Percentiles rank a stretch among this genome's conserved stretches.
Evolutionary conservation across 92 coral and sea anemone genomes (phyloP).

Genomic region (Porites evermanni): DNA sequence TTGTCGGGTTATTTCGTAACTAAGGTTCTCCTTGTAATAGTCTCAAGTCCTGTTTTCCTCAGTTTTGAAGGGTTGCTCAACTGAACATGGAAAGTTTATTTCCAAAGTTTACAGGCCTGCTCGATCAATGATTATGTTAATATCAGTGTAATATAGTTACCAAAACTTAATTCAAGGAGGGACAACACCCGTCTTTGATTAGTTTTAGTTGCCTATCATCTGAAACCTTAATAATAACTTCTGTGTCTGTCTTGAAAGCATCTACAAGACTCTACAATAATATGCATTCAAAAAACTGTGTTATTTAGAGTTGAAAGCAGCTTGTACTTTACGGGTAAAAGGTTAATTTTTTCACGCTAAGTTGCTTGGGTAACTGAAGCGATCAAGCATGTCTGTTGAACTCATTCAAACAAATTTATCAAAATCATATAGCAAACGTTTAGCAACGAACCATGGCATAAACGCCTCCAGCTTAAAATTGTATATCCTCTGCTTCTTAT

Average conservation of each 20-base stretch:
- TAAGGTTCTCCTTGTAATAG: no score
- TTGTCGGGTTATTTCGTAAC: no score
- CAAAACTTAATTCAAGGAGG: not conserved
- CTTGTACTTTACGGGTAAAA: conserved; percentile 34
- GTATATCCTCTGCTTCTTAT: no score
- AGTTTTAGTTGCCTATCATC: not conserved
- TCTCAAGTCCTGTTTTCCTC: no score
- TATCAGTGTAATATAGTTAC: no score
- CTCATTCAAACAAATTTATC: not conserved
- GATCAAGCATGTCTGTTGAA: conserved; percentile 28
- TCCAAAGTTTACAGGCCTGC: no score
- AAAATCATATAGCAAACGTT: not conserved
- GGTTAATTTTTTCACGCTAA: conserved; percentile 31
- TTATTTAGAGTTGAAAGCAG: conserved; percentile 31
- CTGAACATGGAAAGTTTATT: no score
- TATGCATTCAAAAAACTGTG: conserved; percentile 27
- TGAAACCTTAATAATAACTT: conserved; percentile 11
- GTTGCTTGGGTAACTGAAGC: conserved; percentile 21
- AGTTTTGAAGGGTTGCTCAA: no score
- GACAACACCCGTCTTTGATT: conserved; percentile 1
- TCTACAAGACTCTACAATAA: conserved; percentile 12
- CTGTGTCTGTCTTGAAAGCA: conserved; percentile 8
- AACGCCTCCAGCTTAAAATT: not conserved
- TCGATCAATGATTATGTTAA: no score
- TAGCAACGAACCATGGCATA: not conserved